A percentile compares a stretch with the other conserved stretches of the same genome.
Conservation (phyloP, 2,113 vertebrate species). For the Podiceps cristatus region DNA sequence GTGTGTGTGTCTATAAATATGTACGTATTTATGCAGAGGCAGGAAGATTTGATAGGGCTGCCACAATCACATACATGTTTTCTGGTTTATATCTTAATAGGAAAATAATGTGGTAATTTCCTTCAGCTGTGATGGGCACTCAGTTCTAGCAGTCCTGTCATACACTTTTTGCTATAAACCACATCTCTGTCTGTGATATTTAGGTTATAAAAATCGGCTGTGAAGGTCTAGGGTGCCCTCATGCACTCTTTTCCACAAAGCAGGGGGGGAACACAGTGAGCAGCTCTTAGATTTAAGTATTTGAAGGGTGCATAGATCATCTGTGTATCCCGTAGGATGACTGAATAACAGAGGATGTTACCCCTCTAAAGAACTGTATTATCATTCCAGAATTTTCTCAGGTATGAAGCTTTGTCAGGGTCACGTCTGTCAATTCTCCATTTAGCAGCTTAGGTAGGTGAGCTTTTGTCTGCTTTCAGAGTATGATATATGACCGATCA, state of each 20-base stretch:
- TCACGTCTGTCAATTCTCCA: background rate
- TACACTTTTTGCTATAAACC: background rate
- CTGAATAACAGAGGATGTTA: background rate
- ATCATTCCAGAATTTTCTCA: background rate
- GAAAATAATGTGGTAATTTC: background rate
- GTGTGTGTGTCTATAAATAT: background rate
- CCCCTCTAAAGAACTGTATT: background rate
- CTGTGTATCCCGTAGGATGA: background rate
- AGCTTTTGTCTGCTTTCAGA: background rate
- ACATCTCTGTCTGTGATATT: background rate
- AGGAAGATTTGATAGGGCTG: background rate
- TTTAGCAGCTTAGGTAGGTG: background rate
- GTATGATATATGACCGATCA: background rate
- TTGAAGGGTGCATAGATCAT: background rate
- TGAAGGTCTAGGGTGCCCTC: background rate
- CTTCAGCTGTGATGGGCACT: background rate
- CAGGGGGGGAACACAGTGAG: rapidly evolving
- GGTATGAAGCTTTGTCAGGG: background rate
- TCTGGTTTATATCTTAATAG: background rate
- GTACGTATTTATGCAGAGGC: background rate
- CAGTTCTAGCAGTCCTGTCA: background rate
- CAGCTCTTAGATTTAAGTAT: background rate
- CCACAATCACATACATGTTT: background rate
- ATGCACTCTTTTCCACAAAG: background rate
- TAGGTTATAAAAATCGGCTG: background rate